phyloP scores from a whole-genome alignment of 30 jellyfish, hydroid and myxozoan species.

The Rhopilema esculentum region DNA sequence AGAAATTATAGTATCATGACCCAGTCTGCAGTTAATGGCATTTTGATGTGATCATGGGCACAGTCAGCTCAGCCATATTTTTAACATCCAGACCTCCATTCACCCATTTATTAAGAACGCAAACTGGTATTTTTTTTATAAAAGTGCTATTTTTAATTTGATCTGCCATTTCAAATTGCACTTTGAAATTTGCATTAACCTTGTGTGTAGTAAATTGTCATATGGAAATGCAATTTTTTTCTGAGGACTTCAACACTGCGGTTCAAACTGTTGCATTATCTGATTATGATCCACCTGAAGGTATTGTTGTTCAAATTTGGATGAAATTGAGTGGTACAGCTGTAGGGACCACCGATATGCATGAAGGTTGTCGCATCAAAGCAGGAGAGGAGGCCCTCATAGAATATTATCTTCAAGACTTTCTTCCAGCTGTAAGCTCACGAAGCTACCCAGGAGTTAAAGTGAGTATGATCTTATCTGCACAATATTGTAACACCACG shows the following conservation, averaged over 20 bases:
- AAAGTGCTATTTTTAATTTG: too few species aligned
- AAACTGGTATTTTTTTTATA: too few species aligned
- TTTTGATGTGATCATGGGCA: too few species aligned
- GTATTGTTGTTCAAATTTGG: constrained; percentile 51
- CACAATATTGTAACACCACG: neutral
- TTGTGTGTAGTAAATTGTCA: too few species aligned
- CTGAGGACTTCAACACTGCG: constrained; percentile 34
- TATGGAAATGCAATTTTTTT: too few species aligned
- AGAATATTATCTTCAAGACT: constrained; percentile 35
- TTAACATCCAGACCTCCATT: too few species aligned
- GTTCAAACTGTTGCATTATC: neutral
- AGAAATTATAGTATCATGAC: too few species aligned
- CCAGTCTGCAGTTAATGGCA: too few species aligned
- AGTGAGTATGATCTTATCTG: constrained; percentile 18
- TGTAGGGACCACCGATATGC: constrained; percentile 47
- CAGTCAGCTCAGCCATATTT: too few species aligned
- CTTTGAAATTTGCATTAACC: too few species aligned
- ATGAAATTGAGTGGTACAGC: constrained; percentile 14
- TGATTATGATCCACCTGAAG: constrained; percentile 42
- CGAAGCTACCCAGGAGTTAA: constrained; percentile 20
- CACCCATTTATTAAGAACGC: too few species aligned
- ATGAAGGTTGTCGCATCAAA: constrained; percentile 35
- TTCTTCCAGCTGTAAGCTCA: constrained; percentile 38
- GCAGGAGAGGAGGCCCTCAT: constrained; percentile 57
- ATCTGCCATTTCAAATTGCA: too few species aligned